These are phyloP conservation scores for Acanthurus tractus DNA, from an alignment of 2,797 vertebrate genomes.

Conservation along the genomic window DNA sequence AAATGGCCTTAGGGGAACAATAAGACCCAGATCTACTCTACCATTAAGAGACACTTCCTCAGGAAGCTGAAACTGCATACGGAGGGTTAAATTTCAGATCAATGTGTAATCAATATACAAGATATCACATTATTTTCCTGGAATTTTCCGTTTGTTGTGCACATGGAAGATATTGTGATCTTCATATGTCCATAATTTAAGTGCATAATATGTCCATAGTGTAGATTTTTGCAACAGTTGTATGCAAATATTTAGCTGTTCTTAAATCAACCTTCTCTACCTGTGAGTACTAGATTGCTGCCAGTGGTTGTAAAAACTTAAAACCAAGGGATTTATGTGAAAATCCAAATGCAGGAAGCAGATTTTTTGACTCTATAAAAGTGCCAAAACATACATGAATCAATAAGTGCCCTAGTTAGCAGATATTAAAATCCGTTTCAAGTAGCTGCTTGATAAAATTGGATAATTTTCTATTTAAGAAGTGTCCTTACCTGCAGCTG, in stretches of 20 bases:
- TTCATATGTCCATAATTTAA: background rate
- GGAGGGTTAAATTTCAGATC: conserved; percentile 35
- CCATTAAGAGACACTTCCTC: conserved; percentile 24
- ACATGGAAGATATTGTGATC: background rate
- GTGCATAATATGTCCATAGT: background rate
- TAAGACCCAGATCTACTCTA: background rate
- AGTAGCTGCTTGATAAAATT: background rate
- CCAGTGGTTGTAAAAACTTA: background rate
- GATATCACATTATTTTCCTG: conserved; percentile 22
- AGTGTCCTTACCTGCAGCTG: conserved; percentile 44
- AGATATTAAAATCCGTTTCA: background rate
- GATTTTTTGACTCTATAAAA: background rate
- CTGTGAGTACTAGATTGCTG: background rate
- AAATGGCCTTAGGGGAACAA: conserved; percentile 30
- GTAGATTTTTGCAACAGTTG: background rate
- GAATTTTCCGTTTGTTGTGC: background rate
- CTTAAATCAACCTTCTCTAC: background rate
- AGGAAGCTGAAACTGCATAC: conserved; percentile 15
- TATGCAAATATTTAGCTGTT: background rate
- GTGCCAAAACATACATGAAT: background rate
- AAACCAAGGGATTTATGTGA: background rate
- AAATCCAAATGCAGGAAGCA: background rate
- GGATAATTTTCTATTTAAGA: background rate
- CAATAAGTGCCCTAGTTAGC: background rate
- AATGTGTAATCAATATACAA: conserved; percentile 40